Evolutionary conservation across 2,797 vertebrate species (phyloP), one percentile per base, ranked within the genome.

Genomic region (Neosilurus mollespiculum): DNA sequence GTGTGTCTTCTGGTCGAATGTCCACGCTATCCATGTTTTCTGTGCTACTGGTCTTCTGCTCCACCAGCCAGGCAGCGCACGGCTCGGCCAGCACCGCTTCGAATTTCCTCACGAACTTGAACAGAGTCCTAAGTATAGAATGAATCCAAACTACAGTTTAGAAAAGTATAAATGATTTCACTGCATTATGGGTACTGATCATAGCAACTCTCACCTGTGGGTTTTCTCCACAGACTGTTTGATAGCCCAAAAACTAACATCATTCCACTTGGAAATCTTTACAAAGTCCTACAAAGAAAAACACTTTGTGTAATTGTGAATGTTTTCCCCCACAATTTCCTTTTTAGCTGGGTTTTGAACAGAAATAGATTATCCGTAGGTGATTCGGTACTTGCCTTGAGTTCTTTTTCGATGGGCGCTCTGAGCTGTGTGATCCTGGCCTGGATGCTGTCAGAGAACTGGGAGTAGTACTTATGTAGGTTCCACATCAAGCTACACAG

Each of bases 211-310:
- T 91, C 91, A 99, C 98, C 98, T 95, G 90, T 99, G 98, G 9
- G 98, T 98, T 90, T 98, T 99, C 88, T 98, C 97, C 90, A 99
- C 98, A 0, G 98, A 99, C 9, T 98, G 97, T 80, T 99, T 99
- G 89, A 99, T 95, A 87, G 98, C 95, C 98, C 98, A 99, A 93
- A 98, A 99, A 90, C 96, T 99, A 87, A 97, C 95, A n/a, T 99
- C 98, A 61, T 98, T 99, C 98, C 98, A 99, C 85, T 93, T 97
- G 1, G 96, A 98, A 92, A 99, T 98, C 92, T 98, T 98, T 81
- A 99, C 96, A 94, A 99, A 99, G 91, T 97, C 97, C 98, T 99
- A 83, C 76, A 86, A 89, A 22, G 0, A 30, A 3, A 59, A 84
- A 84, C 78, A 43, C 11, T 20, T 24, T 3, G 37, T 6, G 37